Percentiles rank a stretch among this genome's conserved stretches.
phyloP scores from a whole-genome alignment of 2,113 vertebrate species.

The Alosa alosa region DNA sequence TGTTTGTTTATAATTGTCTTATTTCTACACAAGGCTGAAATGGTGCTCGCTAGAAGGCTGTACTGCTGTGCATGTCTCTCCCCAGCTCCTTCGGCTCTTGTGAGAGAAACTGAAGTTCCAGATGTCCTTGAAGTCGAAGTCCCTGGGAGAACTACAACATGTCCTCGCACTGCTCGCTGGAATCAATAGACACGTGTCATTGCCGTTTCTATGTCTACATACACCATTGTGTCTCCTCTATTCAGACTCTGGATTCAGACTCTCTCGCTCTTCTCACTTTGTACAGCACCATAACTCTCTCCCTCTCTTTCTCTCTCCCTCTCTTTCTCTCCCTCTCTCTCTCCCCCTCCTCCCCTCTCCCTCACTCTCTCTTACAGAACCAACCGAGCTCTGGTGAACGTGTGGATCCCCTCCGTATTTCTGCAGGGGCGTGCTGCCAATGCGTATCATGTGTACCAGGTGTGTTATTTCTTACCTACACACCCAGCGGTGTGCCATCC shows the following conservation, averaged over 20 bases:
- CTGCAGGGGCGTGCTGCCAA: constrained; percentile 93
- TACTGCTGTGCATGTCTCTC: background rate
- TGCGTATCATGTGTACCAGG: constrained; percentile 97
- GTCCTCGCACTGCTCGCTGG: background rate
- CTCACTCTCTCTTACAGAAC: constrained; percentile 70
- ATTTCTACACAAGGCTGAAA: background rate
- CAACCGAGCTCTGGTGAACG: constrained; percentile 95
- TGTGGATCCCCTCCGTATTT: constrained; percentile 98
- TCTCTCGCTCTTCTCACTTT: background rate
- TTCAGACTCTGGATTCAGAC: background rate
- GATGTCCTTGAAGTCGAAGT: background rate
- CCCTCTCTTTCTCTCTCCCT: background rate
- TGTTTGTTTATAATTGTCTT: too few species aligned
- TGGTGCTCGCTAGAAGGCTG: background rate
- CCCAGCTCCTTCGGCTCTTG: background rate
- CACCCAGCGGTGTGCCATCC: background rate
- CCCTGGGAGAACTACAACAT: background rate
- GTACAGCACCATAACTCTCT: background rate
- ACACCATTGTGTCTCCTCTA: background rate
- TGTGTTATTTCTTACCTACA: constrained; percentile 49
- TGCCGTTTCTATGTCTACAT: background rate
- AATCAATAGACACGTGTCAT: background rate
- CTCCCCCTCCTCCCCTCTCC: background rate
- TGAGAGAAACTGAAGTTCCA: background rate
- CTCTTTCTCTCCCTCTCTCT: background rate